Evolutionary conservation across 1,140 invertebrate genomes (phyloP).

Genomic region (Phthorimaea operculella): DNA sequence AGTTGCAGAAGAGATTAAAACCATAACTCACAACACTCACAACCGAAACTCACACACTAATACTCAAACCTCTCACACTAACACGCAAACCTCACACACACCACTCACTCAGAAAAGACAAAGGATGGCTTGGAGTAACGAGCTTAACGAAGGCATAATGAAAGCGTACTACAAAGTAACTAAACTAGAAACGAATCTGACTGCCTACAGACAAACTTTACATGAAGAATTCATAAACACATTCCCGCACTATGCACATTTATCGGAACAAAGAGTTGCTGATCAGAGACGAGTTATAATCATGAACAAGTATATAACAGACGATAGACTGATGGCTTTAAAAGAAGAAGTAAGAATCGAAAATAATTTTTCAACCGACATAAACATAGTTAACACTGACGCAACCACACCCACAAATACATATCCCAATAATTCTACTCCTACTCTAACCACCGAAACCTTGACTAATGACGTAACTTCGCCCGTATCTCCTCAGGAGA

Average conservation of each 20-base stretch:
- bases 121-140: neutral
- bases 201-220: slow-evolving; percentile 3
- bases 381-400: too few relatives aligned
- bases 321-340: neutral
- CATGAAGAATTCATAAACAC: neutral
- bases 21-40: too few relatives aligned
- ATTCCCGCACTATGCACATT: neutral
- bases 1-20: neutral
- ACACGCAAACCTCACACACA: too few relatives aligned
- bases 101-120: neutral
- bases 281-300: slow-evolving; percentile 9
- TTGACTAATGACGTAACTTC: too few relatives aligned
- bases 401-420: too few relatives aligned
- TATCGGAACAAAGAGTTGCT: slow-evolving; percentile 8
- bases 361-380: too few relatives aligned
- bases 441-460: too few relatives aligned
- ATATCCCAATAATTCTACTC: too few relatives aligned
- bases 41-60: too few relatives aligned
- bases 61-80: too few relatives aligned
- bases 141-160: slow-evolving; percentile 6
- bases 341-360: neutral
- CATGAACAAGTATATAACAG: neutral
- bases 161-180: slow-evolving; percentile 5
- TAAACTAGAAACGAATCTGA: neutral
- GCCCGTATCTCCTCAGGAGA: too few relatives aligned